phyloP scores from a whole-genome alignment of 2,113 vertebrate genomes.

The Engystomops pustulosus region DNA sequence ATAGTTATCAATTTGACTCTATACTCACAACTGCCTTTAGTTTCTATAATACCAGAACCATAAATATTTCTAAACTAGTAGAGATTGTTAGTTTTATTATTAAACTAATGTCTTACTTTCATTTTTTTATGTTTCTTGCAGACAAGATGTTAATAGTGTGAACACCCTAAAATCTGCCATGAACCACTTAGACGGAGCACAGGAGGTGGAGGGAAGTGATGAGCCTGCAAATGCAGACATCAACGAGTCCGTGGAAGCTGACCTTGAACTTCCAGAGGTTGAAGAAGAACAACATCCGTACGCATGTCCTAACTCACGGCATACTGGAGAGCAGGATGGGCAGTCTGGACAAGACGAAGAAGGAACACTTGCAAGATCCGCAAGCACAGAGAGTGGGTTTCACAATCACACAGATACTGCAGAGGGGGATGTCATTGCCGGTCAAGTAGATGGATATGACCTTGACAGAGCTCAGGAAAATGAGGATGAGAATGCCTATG shows the following conservation, averaged over 20 bases:
- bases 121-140: conserved; percentile 41
- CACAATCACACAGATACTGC: conserved; percentile 93
- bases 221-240: conserved; percentile 75
- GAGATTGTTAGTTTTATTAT: background rate
- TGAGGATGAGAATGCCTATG: conserved; percentile 79
- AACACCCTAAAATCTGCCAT: conserved; percentile 75
- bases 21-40: background rate
- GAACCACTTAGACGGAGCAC: conserved; percentile 81
- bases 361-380: conserved; percentile 85
- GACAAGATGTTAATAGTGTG: conserved; percentile 77
- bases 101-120: background rate
- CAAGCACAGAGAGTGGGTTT: conserved; percentile 94
- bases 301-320: conserved; percentile 64
- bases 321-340: conserved; percentile 65
- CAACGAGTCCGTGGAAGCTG: conserved; percentile 83
- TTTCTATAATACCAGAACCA: background rate
- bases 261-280: conserved; percentile 76
- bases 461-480: conserved; percentile 74
- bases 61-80: background rate
- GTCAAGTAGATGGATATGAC: conserved; percentile 71
- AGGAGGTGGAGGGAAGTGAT: conserved; percentile 74
- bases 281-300: conserved; percentile 72
- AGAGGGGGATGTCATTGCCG: conserved; percentile 87
- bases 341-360: conserved; percentile 79
- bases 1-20: background rate